Conservation (phyloP, 1,140 invertebrate genomes). For the Chrysomallon squamiferum region DNA sequence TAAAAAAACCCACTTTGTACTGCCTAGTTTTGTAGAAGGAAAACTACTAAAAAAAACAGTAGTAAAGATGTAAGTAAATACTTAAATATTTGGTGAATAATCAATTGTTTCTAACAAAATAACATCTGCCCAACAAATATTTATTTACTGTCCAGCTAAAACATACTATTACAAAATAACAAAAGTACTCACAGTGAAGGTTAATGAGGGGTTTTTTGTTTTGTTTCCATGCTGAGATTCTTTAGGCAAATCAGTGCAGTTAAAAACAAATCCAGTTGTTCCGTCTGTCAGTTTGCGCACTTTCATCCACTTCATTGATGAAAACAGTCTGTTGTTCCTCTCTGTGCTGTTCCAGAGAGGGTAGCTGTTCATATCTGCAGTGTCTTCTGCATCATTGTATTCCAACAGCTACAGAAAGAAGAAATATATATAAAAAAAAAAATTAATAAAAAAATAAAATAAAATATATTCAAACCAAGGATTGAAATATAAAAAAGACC, state of each 20-base stretch:
- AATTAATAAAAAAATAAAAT: not conserved
- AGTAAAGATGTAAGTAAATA: no score
- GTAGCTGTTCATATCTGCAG: conserved; percentile 27
- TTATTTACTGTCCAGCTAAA: not conserved
- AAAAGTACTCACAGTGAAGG: not conserved
- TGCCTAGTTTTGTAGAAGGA: no score
- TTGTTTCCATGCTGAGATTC: not conserved
- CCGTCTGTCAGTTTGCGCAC: conserved; percentile 9
- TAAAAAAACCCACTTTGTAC: no score
- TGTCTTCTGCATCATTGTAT: conserved; percentile 48
- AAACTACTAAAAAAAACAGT: no score
- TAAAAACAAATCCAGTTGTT: conserved; percentile 20
- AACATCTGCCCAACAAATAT: no score
- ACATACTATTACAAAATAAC: not conserved
- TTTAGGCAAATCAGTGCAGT: not conserved
- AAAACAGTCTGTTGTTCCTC: conserved; percentile 37
- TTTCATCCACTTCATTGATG: conserved; percentile 31
- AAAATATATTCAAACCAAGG: not conserved
- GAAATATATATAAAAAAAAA: not conserved
- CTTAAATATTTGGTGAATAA: not conserved
- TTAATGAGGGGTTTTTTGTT: not conserved
- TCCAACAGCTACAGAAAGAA: conserved; percentile 36
- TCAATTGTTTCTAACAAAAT: not conserved
- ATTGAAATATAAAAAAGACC: not conserved
- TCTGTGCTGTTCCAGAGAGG: conserved; percentile 6